These are phyloP conservation scores for Coptodon rendalli DNA, from an alignment of 2,113 vertebrate genomes.

Conservation along the genomic window DNA sequence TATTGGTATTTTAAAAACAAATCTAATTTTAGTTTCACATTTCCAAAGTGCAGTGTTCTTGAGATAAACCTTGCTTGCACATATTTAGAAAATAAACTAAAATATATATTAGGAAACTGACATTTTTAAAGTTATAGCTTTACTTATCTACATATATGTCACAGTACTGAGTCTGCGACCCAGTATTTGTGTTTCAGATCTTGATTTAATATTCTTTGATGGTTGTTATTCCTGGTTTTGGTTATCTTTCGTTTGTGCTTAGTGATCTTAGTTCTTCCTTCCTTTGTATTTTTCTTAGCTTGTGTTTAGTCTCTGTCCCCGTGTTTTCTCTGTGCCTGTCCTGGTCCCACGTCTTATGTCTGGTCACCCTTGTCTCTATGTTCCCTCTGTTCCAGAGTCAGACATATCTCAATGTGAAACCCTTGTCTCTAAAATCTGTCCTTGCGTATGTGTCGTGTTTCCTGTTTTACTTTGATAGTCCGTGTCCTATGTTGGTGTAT, in stretches of 20 bases:
- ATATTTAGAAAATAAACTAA: neutral
- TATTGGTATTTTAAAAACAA: neutral
- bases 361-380: neutral
- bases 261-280: neutral
- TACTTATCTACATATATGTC: neutral
- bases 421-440: neutral
- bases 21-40: neutral
- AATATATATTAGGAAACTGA: neutral
- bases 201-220: neutral
- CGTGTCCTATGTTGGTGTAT: neutral
- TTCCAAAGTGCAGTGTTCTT: neutral
- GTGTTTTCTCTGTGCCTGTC: neutral
- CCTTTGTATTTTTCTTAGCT: neutral
- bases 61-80: neutral
- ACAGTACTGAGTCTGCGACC: neutral
- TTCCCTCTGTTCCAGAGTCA: neutral
- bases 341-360: neutral
- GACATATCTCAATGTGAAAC: neutral
- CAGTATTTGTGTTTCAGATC: neutral
- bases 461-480: neutral
- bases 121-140: neutral
- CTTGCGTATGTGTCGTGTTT: neutral
- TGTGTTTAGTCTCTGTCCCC: neutral
- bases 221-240: neutral
- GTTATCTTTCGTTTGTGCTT: neutral